These are phyloP conservation scores for Dryadula phaetusa DNA, from an alignment of 2,888 invertebrate genomes.

Conservation along the genomic window DNA sequence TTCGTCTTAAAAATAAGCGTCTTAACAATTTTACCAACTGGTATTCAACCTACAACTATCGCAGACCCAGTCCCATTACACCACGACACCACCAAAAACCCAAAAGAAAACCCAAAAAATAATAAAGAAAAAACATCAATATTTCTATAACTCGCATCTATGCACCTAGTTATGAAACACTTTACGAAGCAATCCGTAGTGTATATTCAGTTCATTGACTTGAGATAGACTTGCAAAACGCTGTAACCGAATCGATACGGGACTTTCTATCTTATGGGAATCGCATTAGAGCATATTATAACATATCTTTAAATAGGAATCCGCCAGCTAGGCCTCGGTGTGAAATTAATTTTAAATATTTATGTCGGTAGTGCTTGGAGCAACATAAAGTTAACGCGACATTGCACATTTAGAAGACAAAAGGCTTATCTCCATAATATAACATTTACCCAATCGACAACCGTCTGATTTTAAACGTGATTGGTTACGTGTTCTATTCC, in stretches of 20 bases:
- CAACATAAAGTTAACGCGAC: background rate
- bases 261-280: slow-evolving; percentile 36
- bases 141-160: background rate
- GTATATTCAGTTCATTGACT: slow-evolving; percentile 48
- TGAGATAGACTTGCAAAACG: slow-evolving; percentile 43
- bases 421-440: background rate
- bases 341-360: slow-evolving; percentile 13
- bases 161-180: slow-evolving; percentile 28
- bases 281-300: slow-evolving; percentile 17
- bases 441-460: no score
- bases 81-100: no score
- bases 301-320: background rate
- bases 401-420: background rate
- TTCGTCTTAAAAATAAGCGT: no score
- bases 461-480: no score
- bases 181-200: slow-evolving; percentile 2
- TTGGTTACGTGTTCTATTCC: no score
- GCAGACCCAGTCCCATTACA: no score
- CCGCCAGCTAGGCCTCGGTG: background rate
- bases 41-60: no score
- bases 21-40: no score
- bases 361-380: background rate
- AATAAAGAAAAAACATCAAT: background rate
- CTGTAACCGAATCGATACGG: slow-evolving; percentile 21
- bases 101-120: background rate